A percentile compares a stretch with the other conserved stretches of the same genome.
Conservation (phyloP, 2,888 invertebrate genomes). For the Rhagium mordax region DNA sequence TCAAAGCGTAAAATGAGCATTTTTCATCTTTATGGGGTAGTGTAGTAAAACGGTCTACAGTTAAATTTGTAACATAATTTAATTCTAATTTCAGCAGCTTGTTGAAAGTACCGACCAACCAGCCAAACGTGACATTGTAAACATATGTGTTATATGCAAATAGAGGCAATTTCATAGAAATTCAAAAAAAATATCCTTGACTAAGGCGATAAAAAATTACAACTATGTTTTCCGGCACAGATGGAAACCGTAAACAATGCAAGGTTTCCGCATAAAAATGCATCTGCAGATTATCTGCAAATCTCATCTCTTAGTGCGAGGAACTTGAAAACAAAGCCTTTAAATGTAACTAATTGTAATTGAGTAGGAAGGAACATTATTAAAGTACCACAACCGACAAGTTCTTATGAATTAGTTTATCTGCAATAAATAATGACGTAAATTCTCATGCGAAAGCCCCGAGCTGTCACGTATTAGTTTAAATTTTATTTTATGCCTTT, state of each 20-base stretch:
- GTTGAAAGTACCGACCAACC: background rate
- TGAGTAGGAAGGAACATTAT: constrained; percentile 52
- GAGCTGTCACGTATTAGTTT: constrained; percentile 62
- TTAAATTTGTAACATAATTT: background rate
- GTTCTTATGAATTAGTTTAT: constrained; percentile 64
- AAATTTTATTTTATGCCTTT: constrained; percentile 56
- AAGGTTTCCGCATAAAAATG: constrained; percentile 23
- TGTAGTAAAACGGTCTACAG: too few species aligned
- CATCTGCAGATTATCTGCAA: constrained; percentile 35
- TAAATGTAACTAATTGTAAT: constrained; percentile 51
- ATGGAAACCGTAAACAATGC: constrained; percentile 29
- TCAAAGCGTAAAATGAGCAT: too few species aligned
- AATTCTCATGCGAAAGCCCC: constrained; percentile 62
- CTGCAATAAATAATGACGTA: constrained; percentile 65
- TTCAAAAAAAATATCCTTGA: background rate
- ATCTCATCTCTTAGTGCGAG: constrained; percentile 33
- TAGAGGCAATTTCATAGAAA: background rate
- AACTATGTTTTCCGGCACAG: constrained; percentile 12
- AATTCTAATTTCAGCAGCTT: background rate
- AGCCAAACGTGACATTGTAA: background rate
- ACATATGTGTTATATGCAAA: background rate
- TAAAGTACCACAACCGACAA: constrained; percentile 48
- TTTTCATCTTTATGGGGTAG: too few species aligned
- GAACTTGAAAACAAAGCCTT: constrained; percentile 44
- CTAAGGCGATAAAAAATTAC: constrained; percentile 3